phyloP scores from a whole-genome alignment of 2,888 invertebrate genomes.

The Drosophila quinaria region DNA sequence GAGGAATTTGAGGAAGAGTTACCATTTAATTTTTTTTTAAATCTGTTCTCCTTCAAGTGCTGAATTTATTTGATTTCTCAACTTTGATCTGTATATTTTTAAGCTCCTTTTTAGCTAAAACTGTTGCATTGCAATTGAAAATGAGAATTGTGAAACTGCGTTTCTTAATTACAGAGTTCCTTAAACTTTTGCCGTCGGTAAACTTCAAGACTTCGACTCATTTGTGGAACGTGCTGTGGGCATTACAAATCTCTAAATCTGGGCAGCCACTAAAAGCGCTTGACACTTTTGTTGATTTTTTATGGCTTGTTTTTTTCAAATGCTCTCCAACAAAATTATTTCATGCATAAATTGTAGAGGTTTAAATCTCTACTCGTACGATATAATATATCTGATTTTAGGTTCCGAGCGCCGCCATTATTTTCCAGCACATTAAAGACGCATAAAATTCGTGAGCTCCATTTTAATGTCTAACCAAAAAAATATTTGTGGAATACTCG shows the following conservation, averaged over 20 bases:
- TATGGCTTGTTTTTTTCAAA: conserved; percentile 61
- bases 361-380: background rate
- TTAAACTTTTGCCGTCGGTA: conserved; percentile 13
- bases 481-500: conserved; percentile 49
- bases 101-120: background rate
- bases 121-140: background rate
- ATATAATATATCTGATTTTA: conserved; percentile 1
- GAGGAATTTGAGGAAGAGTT: background rate
- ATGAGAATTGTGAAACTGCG: background rate
- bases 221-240: conserved; percentile 56
- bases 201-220: background rate
- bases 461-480: conserved; percentile 48
- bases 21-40: background rate
- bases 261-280: conserved; percentile 54
- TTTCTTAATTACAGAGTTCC: background rate
- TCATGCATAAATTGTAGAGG: conserved; percentile 56
- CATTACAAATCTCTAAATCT: conserved; percentile 11
- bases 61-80: too few relatives aligned
- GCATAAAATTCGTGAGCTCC: conserved; percentile 69
- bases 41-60: too few relatives aligned
- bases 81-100: background rate
- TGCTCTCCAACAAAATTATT: conserved; percentile 56
- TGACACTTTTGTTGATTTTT: conserved; percentile 72
- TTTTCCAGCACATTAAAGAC: conserved; percentile 73
- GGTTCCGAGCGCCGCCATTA: conserved; percentile 45